Evolutionary conservation across 1,140 invertebrate species (phyloP).

Genomic region (Aradophagus sp.): DNA sequence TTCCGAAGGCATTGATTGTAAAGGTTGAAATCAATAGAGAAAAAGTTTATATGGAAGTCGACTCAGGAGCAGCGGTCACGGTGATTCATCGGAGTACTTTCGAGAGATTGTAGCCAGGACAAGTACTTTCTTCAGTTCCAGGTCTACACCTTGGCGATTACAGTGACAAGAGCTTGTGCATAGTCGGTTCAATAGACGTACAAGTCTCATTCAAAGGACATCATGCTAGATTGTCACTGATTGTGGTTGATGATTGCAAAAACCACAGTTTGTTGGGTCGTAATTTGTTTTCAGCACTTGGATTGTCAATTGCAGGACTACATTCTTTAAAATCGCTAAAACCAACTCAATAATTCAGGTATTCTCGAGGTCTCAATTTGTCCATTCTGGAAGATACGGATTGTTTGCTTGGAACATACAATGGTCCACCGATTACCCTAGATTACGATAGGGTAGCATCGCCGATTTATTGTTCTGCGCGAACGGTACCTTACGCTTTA

Average conservation of each 20-base stretch:
- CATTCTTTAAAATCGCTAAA: background rate
- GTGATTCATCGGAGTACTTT: constrained; percentile 4
- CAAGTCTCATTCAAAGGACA: background rate
- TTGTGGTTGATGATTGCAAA: constrained; percentile 17
- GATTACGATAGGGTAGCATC: background rate
- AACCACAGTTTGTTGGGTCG: constrained; percentile 11
- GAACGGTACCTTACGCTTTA: constrained; percentile 5
- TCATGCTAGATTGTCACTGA: background rate
- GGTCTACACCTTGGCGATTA: constrained; percentile 1
- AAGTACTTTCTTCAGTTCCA: background rate
- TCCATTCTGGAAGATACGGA: background rate
- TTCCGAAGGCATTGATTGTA: background rate
- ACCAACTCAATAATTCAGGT: background rate
- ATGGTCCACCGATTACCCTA: background rate
- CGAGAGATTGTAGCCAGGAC: background rate
- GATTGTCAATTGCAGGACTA: background rate
- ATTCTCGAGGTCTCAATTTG: background rate
- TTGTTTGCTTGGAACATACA: constrained; percentile 5
- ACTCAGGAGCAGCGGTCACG: constrained; percentile 10
- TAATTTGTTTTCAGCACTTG: constrained; percentile 5
- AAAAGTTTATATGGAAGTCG: constrained; percentile 6
- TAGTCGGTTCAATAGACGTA: constrained; percentile 1
- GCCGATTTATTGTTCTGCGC: background rate
- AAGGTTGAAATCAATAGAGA: background rate
- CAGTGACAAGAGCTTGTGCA: background rate